Percentiles rank a stretch among this genome's conserved stretches.
phyloP scores from a whole-genome alignment of 2,888 invertebrate genomes.

The Flabesymbios commensalis region DNA sequence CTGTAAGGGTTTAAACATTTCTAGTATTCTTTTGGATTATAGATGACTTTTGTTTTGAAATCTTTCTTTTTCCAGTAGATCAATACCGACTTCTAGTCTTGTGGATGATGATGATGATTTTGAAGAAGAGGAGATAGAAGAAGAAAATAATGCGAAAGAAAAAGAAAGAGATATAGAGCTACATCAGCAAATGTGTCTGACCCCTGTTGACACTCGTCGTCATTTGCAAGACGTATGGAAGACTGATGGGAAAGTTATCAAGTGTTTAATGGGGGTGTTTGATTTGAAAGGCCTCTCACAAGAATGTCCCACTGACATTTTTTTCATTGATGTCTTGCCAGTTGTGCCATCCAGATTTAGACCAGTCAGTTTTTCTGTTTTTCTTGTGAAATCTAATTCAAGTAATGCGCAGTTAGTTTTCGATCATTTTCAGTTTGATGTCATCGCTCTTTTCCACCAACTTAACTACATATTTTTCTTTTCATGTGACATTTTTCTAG shows the following conservation, averaged over 20 bases:
- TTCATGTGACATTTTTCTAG: no score
- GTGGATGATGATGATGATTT: background rate
- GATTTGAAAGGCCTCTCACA: slow-evolving; percentile 22
- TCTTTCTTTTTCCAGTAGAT: background rate
- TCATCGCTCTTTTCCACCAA: background rate
- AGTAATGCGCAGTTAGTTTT: background rate
- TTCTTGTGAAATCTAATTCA: background rate
- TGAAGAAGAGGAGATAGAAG: slow-evolving; percentile 4
- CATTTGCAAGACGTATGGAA: slow-evolving; percentile 67
- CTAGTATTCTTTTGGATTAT: no score
- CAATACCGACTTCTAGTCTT: background rate
- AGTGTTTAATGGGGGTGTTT: slow-evolving; percentile 64
- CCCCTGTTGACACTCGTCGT: slow-evolving; percentile 60
- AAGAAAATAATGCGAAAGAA: slow-evolving; percentile 21
- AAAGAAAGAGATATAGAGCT: slow-evolving; percentile 14
- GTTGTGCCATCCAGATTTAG: slow-evolving; percentile 86
- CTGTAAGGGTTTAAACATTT: no score
- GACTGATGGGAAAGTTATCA: slow-evolving; percentile 71
- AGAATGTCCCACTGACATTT: slow-evolving; percentile 72
- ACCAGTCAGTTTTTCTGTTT: slow-evolving; percentile 67
- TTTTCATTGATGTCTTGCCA: slow-evolving; percentile 82
- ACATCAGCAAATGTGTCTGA: slow-evolving; percentile 43
- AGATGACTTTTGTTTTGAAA: no score
- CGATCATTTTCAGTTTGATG: background rate
- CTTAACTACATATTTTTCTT: no score